These are phyloP conservation scores for Phocoena phocoena DNA, from an alignment of 2,113 vertebrate genomes.

Conservation along the genomic window DNA sequence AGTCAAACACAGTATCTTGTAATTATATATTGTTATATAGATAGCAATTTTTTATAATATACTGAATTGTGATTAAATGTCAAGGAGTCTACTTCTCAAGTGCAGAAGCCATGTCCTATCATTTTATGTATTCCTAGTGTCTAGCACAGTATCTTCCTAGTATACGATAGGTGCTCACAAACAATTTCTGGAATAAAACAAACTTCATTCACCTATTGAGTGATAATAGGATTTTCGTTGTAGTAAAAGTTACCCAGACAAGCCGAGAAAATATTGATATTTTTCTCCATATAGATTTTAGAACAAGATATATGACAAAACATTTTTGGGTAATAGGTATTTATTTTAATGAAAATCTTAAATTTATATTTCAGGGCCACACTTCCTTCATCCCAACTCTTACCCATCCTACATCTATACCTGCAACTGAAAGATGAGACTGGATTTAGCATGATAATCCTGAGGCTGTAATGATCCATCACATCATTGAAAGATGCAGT, in stretches of 20 bases:
- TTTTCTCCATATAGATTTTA: not conserved
- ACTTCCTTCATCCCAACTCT: not conserved
- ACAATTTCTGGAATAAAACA: not conserved
- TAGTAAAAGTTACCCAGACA: not conserved
- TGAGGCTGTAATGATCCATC: not conserved
- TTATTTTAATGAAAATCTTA: slow-evolving; percentile 36
- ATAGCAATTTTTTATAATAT: not conserved
- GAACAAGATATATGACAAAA: not conserved
- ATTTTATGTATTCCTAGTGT: not conserved
- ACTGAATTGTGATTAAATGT: not conserved
- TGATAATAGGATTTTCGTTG: not conserved
- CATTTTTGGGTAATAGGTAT: not conserved
- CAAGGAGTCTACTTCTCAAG: not conserved
- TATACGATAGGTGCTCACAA: not conserved
- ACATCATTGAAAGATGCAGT: slow-evolving; percentile 22
- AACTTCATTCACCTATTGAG: not conserved
- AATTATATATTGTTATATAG: not conserved
- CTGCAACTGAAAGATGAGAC: slow-evolving; percentile 18
- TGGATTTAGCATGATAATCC: slow-evolving; percentile 4
- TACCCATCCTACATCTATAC: not conserved
- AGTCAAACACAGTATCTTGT: not conserved
- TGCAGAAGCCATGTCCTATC: not conserved
- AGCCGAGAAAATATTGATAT: slow-evolving; percentile 21
- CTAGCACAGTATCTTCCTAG: not conserved
- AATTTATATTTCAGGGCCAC: not conserved